Evolutionary conservation across 1,140 invertebrate species (phyloP).

Genomic region (Zaprionus inermis): DNA sequence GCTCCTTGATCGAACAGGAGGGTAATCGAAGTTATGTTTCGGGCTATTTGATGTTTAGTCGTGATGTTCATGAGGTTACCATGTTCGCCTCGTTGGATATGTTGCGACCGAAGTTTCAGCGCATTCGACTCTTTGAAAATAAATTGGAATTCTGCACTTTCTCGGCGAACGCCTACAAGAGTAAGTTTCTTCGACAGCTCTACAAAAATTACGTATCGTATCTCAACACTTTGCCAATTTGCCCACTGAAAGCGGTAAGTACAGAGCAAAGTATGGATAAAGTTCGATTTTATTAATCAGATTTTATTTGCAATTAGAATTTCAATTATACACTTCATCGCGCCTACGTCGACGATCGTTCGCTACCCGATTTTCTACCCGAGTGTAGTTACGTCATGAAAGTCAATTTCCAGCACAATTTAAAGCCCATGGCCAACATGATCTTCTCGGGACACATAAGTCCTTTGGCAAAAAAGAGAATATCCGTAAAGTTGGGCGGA

Average conservation of each 20-base stretch:
- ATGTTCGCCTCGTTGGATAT: slow-evolving; percentile 48
- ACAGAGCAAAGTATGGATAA: no score
- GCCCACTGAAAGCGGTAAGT: slow-evolving; percentile 58
- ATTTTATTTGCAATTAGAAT: slow-evolving; percentile 27
- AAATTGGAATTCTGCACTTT: slow-evolving; percentile 54
- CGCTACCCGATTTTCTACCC: slow-evolving; percentile 60
- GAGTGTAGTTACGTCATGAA: slow-evolving; percentile 53
- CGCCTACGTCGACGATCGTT: slow-evolving; percentile 53
- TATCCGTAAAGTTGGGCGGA: not conserved
- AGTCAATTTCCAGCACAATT: slow-evolving; percentile 36
- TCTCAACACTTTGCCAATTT: slow-evolving; percentile 36
- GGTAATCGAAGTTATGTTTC: slow-evolving; percentile 63
- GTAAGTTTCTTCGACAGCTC: slow-evolving; percentile 52
- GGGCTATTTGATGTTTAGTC: slow-evolving; percentile 44
- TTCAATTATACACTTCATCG: slow-evolving; percentile 57
- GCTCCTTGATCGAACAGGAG: slow-evolving; percentile 51
- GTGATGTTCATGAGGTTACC: slow-evolving; percentile 35
- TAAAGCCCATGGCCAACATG: slow-evolving; percentile 43
- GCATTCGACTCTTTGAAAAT: slow-evolving; percentile 54
- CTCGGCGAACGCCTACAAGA: slow-evolving; percentile 53
- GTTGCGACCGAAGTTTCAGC: slow-evolving; percentile 20
- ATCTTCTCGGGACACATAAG: slow-evolving; percentile 43
- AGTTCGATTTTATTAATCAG: no score
- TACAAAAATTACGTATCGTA: slow-evolving; percentile 47
- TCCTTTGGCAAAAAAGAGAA: not conserved